Conservation (phyloP, 2,888 invertebrate genomes). For the Barypeithes pellucidus region DNA sequence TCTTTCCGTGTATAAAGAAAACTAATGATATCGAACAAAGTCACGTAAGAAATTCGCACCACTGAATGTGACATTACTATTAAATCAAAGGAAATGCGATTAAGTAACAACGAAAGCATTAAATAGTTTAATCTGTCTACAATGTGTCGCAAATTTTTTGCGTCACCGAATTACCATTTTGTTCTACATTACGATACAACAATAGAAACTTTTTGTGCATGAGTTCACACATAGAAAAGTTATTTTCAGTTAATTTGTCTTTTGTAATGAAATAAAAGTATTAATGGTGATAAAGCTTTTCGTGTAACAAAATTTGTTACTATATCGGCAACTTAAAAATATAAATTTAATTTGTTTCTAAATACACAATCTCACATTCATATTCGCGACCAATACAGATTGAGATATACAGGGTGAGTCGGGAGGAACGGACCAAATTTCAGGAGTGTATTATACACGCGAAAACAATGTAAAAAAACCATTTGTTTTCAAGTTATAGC, state of each 20-base stretch:
- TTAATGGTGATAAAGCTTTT: too few relatives aligned
- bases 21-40: background rate
- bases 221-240: background rate
- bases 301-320: too few relatives aligned
- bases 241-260: background rate
- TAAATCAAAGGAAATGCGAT: constrained; percentile 6
- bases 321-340: too few relatives aligned
- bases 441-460: too few relatives aligned
- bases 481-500: too few relatives aligned
- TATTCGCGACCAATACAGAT: too few relatives aligned
- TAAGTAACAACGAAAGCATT: constrained; percentile 22
- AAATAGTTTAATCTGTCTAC: constrained; percentile 16
- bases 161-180: constrained; percentile 13
- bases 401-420: too few relatives aligned
- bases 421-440: too few relatives aligned
- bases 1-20: background rate
- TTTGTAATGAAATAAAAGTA: background rate
- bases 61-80: constrained; percentile 11
- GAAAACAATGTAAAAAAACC: too few relatives aligned
- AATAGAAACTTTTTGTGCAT: constrained; percentile 20
- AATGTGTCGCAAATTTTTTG: constrained; percentile 18
- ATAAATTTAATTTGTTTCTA: too few relatives aligned
- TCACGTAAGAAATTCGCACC: constrained; percentile 6
- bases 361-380: too few relatives aligned
- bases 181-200: constrained; percentile 2